These are phyloP conservation scores for Eunapius fragilis DNA, from an alignment of 37 sponge, comb jelly and placozoan species.

Conservation along the genomic window DNA sequence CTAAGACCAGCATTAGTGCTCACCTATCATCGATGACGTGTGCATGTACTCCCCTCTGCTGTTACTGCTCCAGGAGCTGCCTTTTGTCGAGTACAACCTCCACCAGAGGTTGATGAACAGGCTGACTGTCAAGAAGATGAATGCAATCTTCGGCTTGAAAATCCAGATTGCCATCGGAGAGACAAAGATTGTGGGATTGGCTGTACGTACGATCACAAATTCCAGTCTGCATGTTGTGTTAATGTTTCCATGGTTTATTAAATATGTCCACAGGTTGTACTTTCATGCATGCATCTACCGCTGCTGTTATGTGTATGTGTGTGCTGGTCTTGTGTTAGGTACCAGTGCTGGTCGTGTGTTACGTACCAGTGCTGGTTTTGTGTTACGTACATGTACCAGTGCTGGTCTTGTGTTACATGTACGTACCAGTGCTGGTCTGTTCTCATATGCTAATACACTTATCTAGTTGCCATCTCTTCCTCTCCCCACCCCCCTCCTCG, in stretches of 20 bases:
- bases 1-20: too few relatives aligned
- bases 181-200: constrained; percentile 60
- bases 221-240: too few relatives aligned
- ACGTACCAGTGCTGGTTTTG: too few relatives aligned
- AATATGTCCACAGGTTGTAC: too few relatives aligned
- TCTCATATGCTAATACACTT: not conserved
- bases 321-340: too few relatives aligned
- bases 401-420: too few relatives aligned
- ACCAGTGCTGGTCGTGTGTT: too few relatives aligned
- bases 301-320: too few relatives aligned
- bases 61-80: constrained; percentile 50
- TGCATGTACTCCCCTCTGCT: not conserved
- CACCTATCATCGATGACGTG: not conserved
- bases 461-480: not conserved
- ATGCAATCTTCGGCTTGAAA: constrained; percentile 65
- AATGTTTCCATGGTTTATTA: too few relatives aligned
- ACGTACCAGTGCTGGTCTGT: too few relatives aligned
- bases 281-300: too few relatives aligned
- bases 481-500: not conserved
- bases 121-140: constrained; percentile 74
- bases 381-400: too few relatives aligned
- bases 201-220: constrained; percentile 44
- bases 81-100: constrained; percentile 77
- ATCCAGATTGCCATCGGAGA: constrained; percentile 70
- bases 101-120: constrained; percentile 74